Evolutionary conservation across 2,888 invertebrate genomes (phyloP), one percentile per base, ranked within the genome.

Genomic region (Adelognathus sp.): DNA sequence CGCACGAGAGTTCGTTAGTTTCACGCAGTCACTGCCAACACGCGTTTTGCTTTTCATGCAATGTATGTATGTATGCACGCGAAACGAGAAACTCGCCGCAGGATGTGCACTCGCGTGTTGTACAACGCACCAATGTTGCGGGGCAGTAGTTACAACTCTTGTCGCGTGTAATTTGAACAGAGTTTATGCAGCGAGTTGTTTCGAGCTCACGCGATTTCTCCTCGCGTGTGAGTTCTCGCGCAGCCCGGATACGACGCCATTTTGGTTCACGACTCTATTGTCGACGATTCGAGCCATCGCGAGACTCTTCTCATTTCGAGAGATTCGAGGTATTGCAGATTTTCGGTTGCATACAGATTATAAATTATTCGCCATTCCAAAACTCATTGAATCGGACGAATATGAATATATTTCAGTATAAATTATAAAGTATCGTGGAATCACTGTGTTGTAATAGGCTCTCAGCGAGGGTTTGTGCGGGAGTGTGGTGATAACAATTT

Each of bases 121-220:
- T 9, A 46, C 46, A n/a, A 9, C 1, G 14, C 16, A 4, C n/a
- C 50, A 36, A 27, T 31, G 11, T 14, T 24, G 52, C 58, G 56
- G 3, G 70, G 31, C 36, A 39, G 69, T 54, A 36, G 31, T 71
- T 56, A 33, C 71, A 63, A 66, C 29, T 36, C 63, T 79, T 79
- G 36, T 61, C n/a, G 14, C 54, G 60, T 41, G 61, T 71, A 71
- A 71, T 74, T 70, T 16, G n/a, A n/a, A n/a, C n/a, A n/a, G 21
- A 1, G 11, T 18, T 27, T 52, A 11, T 14, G 33, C 36, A n/a
- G n/a, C n/a, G 54, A 46, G 31, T 46, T 24, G 2, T 33, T 60
- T 7, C 11, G 14, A 39, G 44, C n/a, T 33, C 79, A 79, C 75
- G 75, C 79, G 79, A 79, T 79, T 79, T 79, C 66, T 66, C 71